Evolutionary conservation across 2,888 invertebrate species (phyloP).

Genomic region (Ochlodes sylvanus): DNA sequence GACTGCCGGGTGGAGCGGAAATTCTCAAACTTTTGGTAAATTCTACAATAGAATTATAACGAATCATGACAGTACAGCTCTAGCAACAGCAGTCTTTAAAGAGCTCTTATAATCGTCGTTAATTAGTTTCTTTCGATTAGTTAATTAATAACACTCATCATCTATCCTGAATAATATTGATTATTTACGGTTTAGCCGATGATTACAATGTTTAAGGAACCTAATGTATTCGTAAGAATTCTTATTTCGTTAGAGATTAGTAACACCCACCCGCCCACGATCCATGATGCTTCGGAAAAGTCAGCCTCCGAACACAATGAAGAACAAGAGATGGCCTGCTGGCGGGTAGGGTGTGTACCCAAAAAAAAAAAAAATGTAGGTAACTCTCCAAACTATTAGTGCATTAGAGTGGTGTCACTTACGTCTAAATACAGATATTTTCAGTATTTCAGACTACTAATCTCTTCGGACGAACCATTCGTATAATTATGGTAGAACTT

Average conservation of each 20-base stretch:
- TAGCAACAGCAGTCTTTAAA: neutral
- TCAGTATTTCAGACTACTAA: neutral
- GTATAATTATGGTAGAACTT: too few relatives aligned
- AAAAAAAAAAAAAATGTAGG: neutral
- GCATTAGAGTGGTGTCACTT: neutral
- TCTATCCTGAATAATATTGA: neutral
- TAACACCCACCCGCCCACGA: too few relatives aligned
- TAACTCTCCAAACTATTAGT: neutral
- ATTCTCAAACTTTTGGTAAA: conserved; percentile 18
- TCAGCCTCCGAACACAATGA: neutral
- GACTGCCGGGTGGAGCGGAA: conserved; percentile 34
- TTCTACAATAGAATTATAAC: conserved; percentile 2
- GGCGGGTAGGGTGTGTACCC: neutral
- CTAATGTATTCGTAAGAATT: neutral
- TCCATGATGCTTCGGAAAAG: too few relatives aligned
- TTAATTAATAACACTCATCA: neutral
- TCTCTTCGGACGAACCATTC: conserved; percentile 1
- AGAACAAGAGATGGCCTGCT: neutral
- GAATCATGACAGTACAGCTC: neutral
- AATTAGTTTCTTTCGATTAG: neutral
- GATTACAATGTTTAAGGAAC: neutral
- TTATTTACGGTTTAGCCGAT: neutral
- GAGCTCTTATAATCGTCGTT: neutral
- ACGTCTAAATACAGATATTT: conserved; percentile 4
- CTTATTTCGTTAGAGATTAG: neutral